Evolutionary conservation across 1,140 invertebrate species (phyloP).

Genomic region (Bradynema listronoti): DNA sequence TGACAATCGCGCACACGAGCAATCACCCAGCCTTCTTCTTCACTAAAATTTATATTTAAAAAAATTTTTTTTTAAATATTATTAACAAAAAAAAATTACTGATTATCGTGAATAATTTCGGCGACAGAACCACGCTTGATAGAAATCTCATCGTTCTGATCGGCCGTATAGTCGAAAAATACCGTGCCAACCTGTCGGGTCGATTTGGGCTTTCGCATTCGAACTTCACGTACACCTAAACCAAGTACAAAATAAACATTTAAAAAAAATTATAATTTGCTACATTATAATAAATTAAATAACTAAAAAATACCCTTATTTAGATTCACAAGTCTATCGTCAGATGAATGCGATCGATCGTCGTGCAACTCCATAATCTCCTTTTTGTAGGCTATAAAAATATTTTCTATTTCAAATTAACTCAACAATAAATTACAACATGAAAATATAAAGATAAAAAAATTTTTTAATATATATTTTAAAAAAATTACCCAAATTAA

Average conservation of each 20-base stretch:
- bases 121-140: constrained; percentile 21
- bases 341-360: no score
- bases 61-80: background rate
- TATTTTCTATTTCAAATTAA: no score
- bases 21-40: constrained; percentile 24
- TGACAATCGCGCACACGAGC: constrained; percentile 11
- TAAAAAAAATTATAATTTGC: background rate
- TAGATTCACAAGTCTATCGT: no score
- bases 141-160: constrained; percentile 20
- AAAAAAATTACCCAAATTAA: no score
- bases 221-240: constrained; percentile 4
- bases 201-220: constrained; percentile 7
- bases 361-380: no score
- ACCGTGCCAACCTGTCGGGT: constrained; percentile 18
- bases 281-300: no score
- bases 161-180: constrained; percentile 14
- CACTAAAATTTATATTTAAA: constrained; percentile 9
- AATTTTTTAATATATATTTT: no score
- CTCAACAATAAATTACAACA: no score
- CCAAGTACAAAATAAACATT: background rate
- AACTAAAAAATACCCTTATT: no score
- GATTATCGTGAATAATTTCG: constrained; percentile 22
- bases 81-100: background rate
- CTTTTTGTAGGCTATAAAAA: no score
- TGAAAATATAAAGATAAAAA: no score